Base-by-base conservation (phyloP, 2,888 invertebrate species). In the Pandemis corylana region DNA sequence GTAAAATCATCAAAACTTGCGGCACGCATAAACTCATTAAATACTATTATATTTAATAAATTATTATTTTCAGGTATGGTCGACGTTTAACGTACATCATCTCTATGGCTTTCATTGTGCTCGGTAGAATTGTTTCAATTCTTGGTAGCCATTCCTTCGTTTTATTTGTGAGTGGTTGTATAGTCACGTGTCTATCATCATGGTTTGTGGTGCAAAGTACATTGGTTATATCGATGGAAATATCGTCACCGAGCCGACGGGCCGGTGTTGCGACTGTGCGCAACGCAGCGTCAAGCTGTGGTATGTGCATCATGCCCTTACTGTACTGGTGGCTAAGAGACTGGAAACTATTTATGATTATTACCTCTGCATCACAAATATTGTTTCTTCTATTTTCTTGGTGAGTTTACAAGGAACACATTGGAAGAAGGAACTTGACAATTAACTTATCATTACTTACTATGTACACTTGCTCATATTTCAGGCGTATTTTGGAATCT, bases 401-500 rank as follows among this genome's bases (percentile, higher is more conserved):
- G 91, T 91, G 83, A 80, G 77, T 71, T 41, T 36, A 4, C 28
- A 36, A 36, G 28, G 28, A 36, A 36, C 28, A 36, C 0, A 36
- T 4, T 36, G 28, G 28, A 36, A 36, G 28, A 36, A 36, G 4
- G 4, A 36, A 4, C 28, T 36, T 36, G 28, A 36, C 28, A 4
- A 36, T 36, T 36, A 36, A 36, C 4, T 36, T 36, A 36, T 36
- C 28, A 5, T 13, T 51, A 51, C 1, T 5, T 51, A 5, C 4
- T n/a, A n/a, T 42, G 3, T 64, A 10, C 15, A 0, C 13, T 44
- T 72, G 44, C 41, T 0, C n/a, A 49, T 46, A 61, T 85, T 85
- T 49, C 80, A 96, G 96, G 87, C 94, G 92, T 80, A 90, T 96
- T 82, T 95, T 96, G 77, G 96, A 96, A 90, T 96, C 96, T 63